phyloP scores from a whole-genome alignment of 2,113 vertebrate species.

The Psammodynastes pulverulentus region DNA sequence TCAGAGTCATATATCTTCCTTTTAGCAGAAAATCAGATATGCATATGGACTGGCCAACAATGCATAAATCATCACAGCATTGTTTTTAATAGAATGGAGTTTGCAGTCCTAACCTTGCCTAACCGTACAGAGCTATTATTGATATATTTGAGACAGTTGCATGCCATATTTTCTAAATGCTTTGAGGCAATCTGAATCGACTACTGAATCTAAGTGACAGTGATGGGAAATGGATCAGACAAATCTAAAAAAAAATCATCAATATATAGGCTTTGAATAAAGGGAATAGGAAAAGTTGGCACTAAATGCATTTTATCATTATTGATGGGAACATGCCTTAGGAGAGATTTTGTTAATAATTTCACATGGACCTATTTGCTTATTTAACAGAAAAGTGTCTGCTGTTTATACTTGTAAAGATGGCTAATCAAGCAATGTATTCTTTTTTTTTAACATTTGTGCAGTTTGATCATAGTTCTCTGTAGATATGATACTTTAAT shows the following conservation, averaged over 20 bases:
- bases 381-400: neutral
- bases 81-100: neutral
- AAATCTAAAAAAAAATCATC: neutral
- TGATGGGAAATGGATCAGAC: conserved; percentile 52
- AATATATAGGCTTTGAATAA: conserved; percentile 39
- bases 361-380: neutral
- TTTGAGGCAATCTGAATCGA: neutral
- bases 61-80: neutral
- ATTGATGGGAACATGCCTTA: neutral
- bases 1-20: conserved; percentile 6
- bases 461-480: neutral
- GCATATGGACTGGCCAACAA: neutral
- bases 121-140: neutral
- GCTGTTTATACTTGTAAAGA: neutral
- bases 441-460: conserved; percentile 3
- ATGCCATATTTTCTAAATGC: neutral
- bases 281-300: conserved; percentile 38
- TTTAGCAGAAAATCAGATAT: neutral
- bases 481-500: neutral
- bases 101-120: neutral
- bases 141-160: neutral
- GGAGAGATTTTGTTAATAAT: neutral
- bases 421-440: neutral
- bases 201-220: conserved; percentile 7
- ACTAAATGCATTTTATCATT: conserved; percentile 14